Evolutionary conservation across 2,797 vertebrate genomes (phyloP).

Genomic region (Rhabdophis nuchalis): DNA sequence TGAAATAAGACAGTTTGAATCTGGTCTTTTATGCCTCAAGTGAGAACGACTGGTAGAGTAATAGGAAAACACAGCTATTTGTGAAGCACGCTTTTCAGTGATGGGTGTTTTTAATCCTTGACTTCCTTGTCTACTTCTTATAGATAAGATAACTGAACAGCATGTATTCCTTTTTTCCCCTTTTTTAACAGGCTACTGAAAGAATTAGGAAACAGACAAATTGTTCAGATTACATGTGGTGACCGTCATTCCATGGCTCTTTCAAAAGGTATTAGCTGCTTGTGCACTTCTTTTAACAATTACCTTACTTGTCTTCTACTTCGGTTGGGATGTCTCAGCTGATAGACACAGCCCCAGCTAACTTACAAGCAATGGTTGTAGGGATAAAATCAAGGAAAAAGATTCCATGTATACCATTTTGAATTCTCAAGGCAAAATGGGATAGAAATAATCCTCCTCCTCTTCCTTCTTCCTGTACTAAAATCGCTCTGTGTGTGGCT

Average conservation of each 20-base stretch:
- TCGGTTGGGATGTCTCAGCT: neutral
- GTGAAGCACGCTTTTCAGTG: neutral
- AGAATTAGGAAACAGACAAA: conserved; percentile 50
- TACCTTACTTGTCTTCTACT: neutral
- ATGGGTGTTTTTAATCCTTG: neutral
- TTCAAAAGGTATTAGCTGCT: conserved; percentile 57
- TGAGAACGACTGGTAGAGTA: neutral
- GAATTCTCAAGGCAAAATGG: neutral
- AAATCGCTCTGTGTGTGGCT: no score
- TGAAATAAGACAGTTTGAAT: neutral
- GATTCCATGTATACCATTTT: neutral
- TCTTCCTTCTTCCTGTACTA: no score
- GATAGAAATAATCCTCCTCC: neutral
- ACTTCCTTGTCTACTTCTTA: neutral
- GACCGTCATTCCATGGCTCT: conserved; percentile 69
- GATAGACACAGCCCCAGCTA: neutral
- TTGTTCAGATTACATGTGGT: conserved; percentile 70
- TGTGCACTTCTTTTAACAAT: neutral
- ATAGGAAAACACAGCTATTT: neutral
- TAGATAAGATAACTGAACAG: neutral
- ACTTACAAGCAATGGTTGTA: neutral
- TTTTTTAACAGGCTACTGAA: conserved; percentile 56
- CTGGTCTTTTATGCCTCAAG: neutral
- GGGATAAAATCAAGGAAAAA: neutral
- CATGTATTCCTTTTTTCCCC: neutral